Evolutionary conservation across 2,113 vertebrate species (phyloP).

Genomic region (Osmerus eperlanus): DNA sequence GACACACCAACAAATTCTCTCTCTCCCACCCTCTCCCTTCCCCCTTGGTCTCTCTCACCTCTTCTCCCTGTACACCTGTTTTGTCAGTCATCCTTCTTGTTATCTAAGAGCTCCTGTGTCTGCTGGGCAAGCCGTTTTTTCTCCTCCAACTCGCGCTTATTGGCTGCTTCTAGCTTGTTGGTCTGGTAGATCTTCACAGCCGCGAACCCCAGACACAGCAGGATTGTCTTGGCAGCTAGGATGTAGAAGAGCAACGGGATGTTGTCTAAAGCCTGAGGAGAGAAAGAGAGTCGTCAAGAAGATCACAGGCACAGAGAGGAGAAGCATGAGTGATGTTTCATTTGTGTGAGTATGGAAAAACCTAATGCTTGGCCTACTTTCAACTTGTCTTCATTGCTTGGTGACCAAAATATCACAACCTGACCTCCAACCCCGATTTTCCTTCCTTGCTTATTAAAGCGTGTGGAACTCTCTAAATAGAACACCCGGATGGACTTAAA

Average conservation of each 20-base stretch:
- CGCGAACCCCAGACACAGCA: constrained; percentile 89
- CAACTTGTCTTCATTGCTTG: too few species aligned
- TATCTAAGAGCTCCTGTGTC: constrained; percentile 68
- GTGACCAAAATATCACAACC: too few species aligned
- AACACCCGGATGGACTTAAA: too few species aligned
- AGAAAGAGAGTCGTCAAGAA: background rate
- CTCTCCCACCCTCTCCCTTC: background rate
- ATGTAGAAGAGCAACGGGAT: constrained; percentile 91
- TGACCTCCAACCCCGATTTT: too few species aligned
- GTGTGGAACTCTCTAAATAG: too few species aligned
- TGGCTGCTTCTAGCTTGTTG: constrained; percentile 73
- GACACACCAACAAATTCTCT: too few species aligned
- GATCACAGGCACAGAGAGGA: too few species aligned
- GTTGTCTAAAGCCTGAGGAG: constrained; percentile 81
- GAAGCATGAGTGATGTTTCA: too few species aligned
- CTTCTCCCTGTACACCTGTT: constrained; percentile 1
- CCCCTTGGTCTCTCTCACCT: background rate
- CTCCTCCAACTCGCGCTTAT: constrained; percentile 67
- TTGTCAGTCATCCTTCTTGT: constrained; percentile 80
- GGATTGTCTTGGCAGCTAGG: constrained; percentile 87
- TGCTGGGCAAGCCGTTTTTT: constrained; percentile 65
- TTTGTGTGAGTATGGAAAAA: too few species aligned
- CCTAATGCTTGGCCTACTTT: too few species aligned
- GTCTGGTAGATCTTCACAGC: constrained; percentile 88
- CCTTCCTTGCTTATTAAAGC: too few species aligned